phyloP scores from a whole-genome alignment of 2,888 invertebrate genomes.

The Girardia tigrina region DNA sequence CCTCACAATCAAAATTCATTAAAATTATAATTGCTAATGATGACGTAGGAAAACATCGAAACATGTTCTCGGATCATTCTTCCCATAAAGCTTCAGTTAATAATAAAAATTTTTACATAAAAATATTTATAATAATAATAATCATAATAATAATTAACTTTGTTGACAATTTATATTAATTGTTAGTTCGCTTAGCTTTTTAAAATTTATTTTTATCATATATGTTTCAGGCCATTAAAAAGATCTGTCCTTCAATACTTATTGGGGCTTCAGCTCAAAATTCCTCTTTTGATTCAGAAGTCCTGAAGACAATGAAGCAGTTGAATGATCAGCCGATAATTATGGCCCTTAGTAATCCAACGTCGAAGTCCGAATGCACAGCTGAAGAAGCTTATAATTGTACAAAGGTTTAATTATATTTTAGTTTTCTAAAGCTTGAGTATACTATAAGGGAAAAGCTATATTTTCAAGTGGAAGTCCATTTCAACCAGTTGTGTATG shows the following conservation, averaged over 20 bases:
- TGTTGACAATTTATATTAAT: no score
- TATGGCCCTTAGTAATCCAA: slow-evolving; percentile 95
- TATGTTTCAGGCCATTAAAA: background rate
- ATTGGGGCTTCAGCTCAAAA: slow-evolving; percentile 75
- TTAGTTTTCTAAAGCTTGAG: no score
- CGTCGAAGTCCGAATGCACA: slow-evolving; percentile 94
- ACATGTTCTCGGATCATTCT: no score
- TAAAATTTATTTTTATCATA: no score
- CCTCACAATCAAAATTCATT: no score
- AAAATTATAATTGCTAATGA: no score
- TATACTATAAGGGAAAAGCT: slow-evolving; percentile 34
- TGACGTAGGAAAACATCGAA: no score
- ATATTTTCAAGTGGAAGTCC: slow-evolving; percentile 74
- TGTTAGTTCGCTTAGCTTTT: no score
- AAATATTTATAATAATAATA: no score
- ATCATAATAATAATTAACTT: no score
- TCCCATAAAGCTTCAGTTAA: no score
- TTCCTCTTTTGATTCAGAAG: slow-evolving; percentile 77
- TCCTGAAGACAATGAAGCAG: slow-evolving; percentile 70
- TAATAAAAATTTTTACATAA: no score
- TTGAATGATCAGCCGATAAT: slow-evolving; percentile 75
- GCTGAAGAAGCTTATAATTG: slow-evolving; percentile 82
- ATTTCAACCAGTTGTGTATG: slow-evolving; percentile 68
- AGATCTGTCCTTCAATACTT: background rate
- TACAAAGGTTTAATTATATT: slow-evolving; percentile 59